Base-by-base conservation (phyloP, 2,888 invertebrate genomes). In the Nomada hirtipes region DNA sequence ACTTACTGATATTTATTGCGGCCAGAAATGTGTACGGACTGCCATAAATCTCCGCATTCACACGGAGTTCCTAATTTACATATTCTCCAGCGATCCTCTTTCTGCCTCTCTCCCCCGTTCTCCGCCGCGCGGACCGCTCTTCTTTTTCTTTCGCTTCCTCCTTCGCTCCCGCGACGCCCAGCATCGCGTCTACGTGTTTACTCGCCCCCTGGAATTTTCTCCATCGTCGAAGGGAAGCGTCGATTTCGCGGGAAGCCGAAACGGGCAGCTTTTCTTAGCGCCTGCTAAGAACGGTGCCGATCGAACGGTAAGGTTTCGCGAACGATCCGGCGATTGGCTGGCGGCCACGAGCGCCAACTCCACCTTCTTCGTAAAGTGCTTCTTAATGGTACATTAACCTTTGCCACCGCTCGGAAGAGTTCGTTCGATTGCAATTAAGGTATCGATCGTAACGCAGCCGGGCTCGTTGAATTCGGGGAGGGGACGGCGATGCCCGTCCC, bases 1-100 rank as follows among this genome's bases (percentile, higher is more conserved):
- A 93, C 93, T 94, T 94, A 93, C 93, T 93, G 93, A 93, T 94
- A 93, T 93, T 94, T 94, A 93, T 94, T 93, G 92, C 93, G 91
- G 90, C 93, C 93, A 93, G 93, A 93, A 93, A 93, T 92, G 92
- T 91, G 93, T 92, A 92, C 91, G 92, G 91, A 86, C 90, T 90
- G 87, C 91, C 93, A 93, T 94, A 93, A 94, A 94, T 94, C 93
- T 93, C 92, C 91, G 93, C 92, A 93, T 94, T 94, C 93, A 94
- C 93, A 93, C 93, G 92, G 89, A 91, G 92, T 92, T 93, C 91
- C 93, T 93, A 93, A 93, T 94, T 93, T 93, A 93, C 94, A 93
- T 94, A 93, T 92, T 91, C 92, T 89, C 83, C 88, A 63, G 50
- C 85, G 87, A 87, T 84, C 79, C 83, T 77, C 84, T 85, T 87